These are phyloP conservation scores for Brachypteracias leptosomus DNA, from an alignment of 2,113 vertebrate genomes.

Conservation along the genomic window DNA sequence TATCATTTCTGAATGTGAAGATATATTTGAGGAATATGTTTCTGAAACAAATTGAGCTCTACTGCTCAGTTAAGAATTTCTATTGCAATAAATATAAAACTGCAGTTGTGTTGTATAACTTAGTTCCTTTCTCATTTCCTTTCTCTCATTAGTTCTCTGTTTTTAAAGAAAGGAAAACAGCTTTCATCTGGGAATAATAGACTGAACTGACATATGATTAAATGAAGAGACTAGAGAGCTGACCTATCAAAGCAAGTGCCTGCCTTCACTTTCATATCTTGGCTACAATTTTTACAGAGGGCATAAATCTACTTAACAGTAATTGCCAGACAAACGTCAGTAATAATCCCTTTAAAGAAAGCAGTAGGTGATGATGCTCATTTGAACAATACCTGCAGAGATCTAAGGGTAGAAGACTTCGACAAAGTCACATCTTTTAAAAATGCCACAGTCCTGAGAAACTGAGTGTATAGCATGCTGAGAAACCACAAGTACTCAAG, in stretches of 20 bases:
- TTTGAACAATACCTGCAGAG: background rate
- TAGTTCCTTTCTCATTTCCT: background rate
- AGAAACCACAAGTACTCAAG: background rate
- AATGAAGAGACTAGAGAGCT: background rate
- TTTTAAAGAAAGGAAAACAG: conserved; percentile 15
- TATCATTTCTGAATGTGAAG: background rate
- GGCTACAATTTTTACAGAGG: conserved; percentile 9
- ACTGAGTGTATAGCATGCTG: background rate
- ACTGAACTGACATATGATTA: background rate
- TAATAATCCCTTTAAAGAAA: background rate
- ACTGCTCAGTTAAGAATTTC: background rate
- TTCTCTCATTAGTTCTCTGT: background rate
- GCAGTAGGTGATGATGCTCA: background rate
- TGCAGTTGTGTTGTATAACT: background rate
- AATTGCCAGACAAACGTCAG: background rate
- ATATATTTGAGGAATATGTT: background rate
- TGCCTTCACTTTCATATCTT: background rate
- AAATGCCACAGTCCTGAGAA: background rate
- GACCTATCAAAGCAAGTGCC: background rate
- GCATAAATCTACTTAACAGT: background rate
- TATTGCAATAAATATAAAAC: background rate
- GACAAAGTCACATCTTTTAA: background rate
- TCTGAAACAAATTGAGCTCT: background rate
- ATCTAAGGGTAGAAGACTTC: background rate
- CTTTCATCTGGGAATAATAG: background rate